Evolutionary conservation across 2,113 vertebrate genomes (phyloP), one percentile per base, ranked within the genome.

Genomic region (Pandion haliaetus): DNA sequence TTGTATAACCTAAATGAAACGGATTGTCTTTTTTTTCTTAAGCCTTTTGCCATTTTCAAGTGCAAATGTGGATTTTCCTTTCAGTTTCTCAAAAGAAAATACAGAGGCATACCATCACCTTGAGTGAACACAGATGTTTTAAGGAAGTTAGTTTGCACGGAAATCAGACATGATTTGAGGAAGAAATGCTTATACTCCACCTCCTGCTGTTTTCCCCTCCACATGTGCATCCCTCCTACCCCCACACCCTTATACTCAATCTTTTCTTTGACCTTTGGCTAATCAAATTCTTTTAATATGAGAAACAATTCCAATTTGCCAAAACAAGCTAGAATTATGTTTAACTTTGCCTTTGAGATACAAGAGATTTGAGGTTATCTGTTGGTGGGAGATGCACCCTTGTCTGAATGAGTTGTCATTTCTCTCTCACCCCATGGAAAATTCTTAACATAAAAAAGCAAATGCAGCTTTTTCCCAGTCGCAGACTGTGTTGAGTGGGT

Each of bases 111-210:
- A 23, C 86, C 55, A 63, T 94, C 91, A 95, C 88, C 88, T 97
- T 97, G 96, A 97, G 90, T 96, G 94, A 96, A 94, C 83, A 90
- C 95, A 97, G 96, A 97, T 97, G 95, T 96, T 93, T 90, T 78
- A 69, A 66, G 78, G 77, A 89, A 94, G 93, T 94, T 73, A 66
- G 58, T 95, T 88, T 91, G 57, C 66, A 67, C 16, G 14, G 88
- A 91, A 93, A 96, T 97, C 76, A 55, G 88, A 93, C 66, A 55
- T 85, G 94, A 93, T 90, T 94, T 95, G 96, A 82, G 66, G 90
- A 94, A 94, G 90, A 91, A 95, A 93, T 94, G 84, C 93, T 92
- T 94, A 45, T 49, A 62, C 16, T 94, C 55, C 29, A 78, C 63
- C 93, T 93, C 96, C 95, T 85, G 90, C 92, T 89, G 93, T 45